Evolutionary conservation across 2,888 invertebrate species (phyloP), one percentile per base, ranked within the genome.

Genomic region (Cristatella mucedo): DNA sequence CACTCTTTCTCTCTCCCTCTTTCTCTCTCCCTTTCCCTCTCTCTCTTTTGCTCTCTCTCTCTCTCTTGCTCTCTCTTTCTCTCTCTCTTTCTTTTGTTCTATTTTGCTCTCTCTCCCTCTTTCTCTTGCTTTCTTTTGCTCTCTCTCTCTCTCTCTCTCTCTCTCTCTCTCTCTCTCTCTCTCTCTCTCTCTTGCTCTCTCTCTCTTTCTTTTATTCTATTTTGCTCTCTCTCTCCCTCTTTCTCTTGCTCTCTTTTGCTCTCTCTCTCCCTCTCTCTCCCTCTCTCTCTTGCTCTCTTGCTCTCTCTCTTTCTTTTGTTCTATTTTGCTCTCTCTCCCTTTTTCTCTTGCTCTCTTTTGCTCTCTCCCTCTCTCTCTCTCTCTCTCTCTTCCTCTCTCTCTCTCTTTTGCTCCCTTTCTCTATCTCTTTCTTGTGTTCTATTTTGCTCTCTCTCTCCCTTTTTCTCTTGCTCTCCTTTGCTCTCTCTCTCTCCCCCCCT

Each of bases 1-100:
- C 32, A 15, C 32, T 13, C 32, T 31, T 16, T 13, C 32, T 31
- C 32, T 31, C 13, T 31, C 32, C 16, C 13, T 31, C 32, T 31
- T n/a, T 31, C 13, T 31, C 32, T 31, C 32, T 31, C 32, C 16
- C 32, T 31, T 16, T 31, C 32, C 16, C 32, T 31, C 32, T 31
- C 32, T 31, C 32, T 31, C 32, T 31, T 16, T 31, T n/a, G n/a
- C 32, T 31, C 32, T 31, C 32, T 31, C 32, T 31, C 32, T 31
- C 32, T 31, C 32, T 31, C 32, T 31, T 16, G n/a, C 32, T 31
- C 32, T 31, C 32, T 31, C 32, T 31, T 16, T 31, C 32, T 31
- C 32, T 31, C 32, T 31, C 32, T 31, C 32, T 31, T 16, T 31
- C 32, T 31, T 16, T 31, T 16, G n/a, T 16, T 31, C 32, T 31